Conservation (phyloP, 2,888 invertebrate species). For the Nysson spinosus region DNA sequence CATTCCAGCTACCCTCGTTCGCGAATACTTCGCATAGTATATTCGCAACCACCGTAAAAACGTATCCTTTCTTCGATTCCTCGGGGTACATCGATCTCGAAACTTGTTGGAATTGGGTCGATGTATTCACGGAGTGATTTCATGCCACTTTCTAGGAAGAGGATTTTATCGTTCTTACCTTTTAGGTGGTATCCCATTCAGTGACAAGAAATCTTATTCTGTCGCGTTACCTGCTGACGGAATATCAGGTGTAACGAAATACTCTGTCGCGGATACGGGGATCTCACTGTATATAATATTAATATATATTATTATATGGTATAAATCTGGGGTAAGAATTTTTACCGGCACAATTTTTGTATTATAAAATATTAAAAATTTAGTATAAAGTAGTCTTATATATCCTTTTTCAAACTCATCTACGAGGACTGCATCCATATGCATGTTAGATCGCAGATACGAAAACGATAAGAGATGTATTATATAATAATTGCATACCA, state of each 20-base stretch:
- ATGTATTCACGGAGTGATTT: constrained; percentile 20
- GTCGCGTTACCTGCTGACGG: constrained; percentile 29
- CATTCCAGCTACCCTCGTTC: not conserved
- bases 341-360: too few relatives aligned
- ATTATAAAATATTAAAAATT: too few relatives aligned
- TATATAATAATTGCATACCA: constrained; percentile 6
- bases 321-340: too few relatives aligned
- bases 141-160: constrained; percentile 22
- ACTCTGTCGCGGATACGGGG: too few relatives aligned
- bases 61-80: constrained; percentile 40
- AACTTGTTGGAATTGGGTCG: constrained; percentile 48
- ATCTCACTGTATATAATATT: too few relatives aligned
- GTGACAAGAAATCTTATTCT: constrained; percentile 46
- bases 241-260: constrained; percentile 37
- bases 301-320: too few relatives aligned
- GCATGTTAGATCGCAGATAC: constrained; percentile 32
- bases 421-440: constrained; percentile 18
- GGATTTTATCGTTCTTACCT: constrained; percentile 45
- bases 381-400: constrained; percentile 12
- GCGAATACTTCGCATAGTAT: not conserved
- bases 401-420: constrained; percentile 35
- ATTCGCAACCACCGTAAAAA: constrained; percentile 26
- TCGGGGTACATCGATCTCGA: constrained; percentile 44
- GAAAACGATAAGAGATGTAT: constrained; percentile 24
- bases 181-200: constrained; percentile 19